Base-by-base conservation (phyloP, 2,113 vertebrate genomes). In the Stigmatopora argus region DNA sequence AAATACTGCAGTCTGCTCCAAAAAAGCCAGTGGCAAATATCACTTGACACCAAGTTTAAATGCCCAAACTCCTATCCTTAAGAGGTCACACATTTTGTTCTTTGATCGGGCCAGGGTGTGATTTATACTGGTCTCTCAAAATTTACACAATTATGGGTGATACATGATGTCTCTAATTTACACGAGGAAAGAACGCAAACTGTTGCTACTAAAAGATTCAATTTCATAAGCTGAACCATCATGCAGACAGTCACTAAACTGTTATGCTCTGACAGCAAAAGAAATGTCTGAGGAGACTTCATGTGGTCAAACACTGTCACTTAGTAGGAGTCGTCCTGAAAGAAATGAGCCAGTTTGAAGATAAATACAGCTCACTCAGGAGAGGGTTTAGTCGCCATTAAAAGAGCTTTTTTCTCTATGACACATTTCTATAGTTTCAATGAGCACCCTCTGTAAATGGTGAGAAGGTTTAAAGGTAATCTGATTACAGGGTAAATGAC, bases 341-440 rank as follows among this genome's bases (percentile, higher is more conserved):
- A 47, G 46, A 31, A 41, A 23, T 18, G 21, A 73, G 63, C 55
- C 61, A 59, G 62, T 68, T 78, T 84, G 45, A 73, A 67, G 67
- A 81, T 86, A 84, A 86, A 84, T 74, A 79, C 75, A 81, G 78
- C 70, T 76, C 71, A 51, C 64, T 73, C 64, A 69, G 73, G 63
- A 77, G 47, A 80, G 47, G 78, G 55, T 78, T 86, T 79, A 82
- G 72, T 62, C 67, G 82, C 81, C 48, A 71, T 88, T 86, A 86
- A 85, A 72, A 66, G 18, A 64, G 69, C 70, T 86, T 5, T 78
- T 58, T 65, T 56, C 68, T 21, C 60, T 62, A 41, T 8, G 9
- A 41, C 38, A 8, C 9, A 41, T 31, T 31, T 31, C 26, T 31
- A 31, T 31, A 31, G 26, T 31, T 31, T 17, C 53, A 57, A 62